These are phyloP conservation scores for Rhopalosiphum padi DNA, from an alignment of 1,140 invertebrate species.

Conservation along the genomic window DNA sequence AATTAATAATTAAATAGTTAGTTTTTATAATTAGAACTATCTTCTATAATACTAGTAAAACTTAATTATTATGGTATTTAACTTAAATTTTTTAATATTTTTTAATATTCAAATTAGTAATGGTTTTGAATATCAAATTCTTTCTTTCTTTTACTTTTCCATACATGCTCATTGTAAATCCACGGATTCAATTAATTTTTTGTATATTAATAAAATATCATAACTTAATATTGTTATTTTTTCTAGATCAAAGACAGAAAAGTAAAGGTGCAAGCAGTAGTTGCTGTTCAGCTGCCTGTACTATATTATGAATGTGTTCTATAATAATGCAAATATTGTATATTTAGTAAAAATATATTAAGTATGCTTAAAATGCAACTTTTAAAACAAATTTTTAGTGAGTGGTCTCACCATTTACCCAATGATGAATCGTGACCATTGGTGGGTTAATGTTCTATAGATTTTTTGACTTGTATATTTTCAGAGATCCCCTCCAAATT, in stretches of 20 bases:
- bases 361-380: conserved; percentile 46
- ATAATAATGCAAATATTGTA: conserved; percentile 21
- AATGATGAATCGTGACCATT: conserved; percentile 36
- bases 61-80: neutral
- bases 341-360: conserved; percentile 40
- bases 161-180: neutral
- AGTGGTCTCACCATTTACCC: conserved; percentile 28
- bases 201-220: neutral
- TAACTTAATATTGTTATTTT: conserved; percentile 60
- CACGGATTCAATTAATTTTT: neutral
- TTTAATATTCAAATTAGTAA: neutral
- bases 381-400: conserved; percentile 28
- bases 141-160: neutral
- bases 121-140: neutral
- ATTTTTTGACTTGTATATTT: conserved; percentile 53
- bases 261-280: conserved; percentile 91
- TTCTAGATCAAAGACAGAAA: conserved; percentile 92
- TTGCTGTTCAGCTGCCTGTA: conserved; percentile 90
- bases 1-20: too few relatives aligned
- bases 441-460: conserved; percentile 42
- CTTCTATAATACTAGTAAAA: neutral
- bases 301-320: conserved; percentile 74
- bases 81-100: neutral
- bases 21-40: neutral
- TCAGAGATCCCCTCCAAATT: conserved; percentile 55